phyloP scores from a whole-genome alignment of 2,888 invertebrate genomes.

The Athalia rosae region DNA sequence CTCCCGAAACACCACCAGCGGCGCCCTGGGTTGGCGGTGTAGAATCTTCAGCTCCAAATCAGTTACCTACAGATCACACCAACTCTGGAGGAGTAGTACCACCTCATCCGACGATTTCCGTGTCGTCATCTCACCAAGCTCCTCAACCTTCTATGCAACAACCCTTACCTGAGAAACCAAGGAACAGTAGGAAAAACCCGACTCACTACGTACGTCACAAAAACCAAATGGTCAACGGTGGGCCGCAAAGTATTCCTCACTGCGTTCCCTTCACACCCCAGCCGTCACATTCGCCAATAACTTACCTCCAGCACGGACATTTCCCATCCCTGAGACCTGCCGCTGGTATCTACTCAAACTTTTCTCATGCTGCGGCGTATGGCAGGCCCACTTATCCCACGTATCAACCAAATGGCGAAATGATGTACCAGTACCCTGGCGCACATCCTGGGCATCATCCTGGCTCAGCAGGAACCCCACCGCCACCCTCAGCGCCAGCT shows the following conservation, averaged over 20 bases:
- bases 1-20: constrained; percentile 78
- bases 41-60: constrained; percentile 52
- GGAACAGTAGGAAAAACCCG: constrained; percentile 63
- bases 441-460: constrained; percentile 66
- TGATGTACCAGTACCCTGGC: constrained; percentile 71
- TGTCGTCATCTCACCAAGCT: constrained; percentile 71
- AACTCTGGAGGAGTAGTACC: constrained; percentile 56
- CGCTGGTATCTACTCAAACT: constrained; percentile 68
- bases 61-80: constrained; percentile 55
- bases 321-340: constrained; percentile 69
- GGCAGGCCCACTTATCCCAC: constrained; percentile 72
- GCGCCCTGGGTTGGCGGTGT: constrained; percentile 70
- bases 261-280: constrained; percentile 68
- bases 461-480: constrained; percentile 59
- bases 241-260: constrained; percentile 65
- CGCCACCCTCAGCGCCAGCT: constrained; percentile 58
- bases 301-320: constrained; percentile 68
- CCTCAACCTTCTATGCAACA: constrained; percentile 66
- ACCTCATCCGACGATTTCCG: constrained; percentile 58
- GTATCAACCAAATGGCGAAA: constrained; percentile 76
- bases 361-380: constrained; percentile 65
- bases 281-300: constrained; percentile 63
- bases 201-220: constrained; percentile 68
- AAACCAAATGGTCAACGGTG: constrained; percentile 69
- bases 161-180: constrained; percentile 58